Conservation (phyloP, 2,113 vertebrate species). For the Phainopepla nitens region DNA sequence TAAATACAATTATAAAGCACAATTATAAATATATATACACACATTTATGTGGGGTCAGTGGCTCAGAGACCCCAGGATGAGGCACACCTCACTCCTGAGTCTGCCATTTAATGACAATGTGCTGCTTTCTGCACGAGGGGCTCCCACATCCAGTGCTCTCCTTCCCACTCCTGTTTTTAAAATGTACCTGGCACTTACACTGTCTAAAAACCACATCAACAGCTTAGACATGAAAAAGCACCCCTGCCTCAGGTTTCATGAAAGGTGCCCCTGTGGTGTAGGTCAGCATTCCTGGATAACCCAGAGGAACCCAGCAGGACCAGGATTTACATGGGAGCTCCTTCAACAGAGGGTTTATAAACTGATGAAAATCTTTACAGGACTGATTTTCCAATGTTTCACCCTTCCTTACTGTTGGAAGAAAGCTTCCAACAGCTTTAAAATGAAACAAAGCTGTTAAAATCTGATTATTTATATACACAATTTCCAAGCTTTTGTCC, state of each 20-base stretch:
- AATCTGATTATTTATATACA: neutral
- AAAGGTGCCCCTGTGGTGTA: neutral
- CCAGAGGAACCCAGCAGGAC: neutral
- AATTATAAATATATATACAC: neutral
- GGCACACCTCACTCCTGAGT: neutral
- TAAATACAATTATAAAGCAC: too few relatives aligned
- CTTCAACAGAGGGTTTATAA: neutral
- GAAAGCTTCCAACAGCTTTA: neutral
- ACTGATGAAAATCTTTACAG: neutral
- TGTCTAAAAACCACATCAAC: neutral
- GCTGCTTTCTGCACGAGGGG: neutral
- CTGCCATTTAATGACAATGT: accelerated
- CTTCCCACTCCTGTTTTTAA: neutral
- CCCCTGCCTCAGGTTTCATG: neutral
- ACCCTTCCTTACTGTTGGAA: neutral
- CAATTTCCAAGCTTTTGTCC: neutral
- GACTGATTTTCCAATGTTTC: neutral
- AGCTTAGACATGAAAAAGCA: neutral
- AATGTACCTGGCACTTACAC: accelerated
- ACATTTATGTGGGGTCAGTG: accelerated
- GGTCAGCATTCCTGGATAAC: neutral
- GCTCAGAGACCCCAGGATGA: neutral
- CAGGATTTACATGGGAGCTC: neutral
- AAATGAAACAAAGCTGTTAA: neutral
- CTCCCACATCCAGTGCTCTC: neutral